Evolutionary conservation across 2,113 vertebrate genomes (phyloP).

Genomic region (Paramormyrops kingsleyae): DNA sequence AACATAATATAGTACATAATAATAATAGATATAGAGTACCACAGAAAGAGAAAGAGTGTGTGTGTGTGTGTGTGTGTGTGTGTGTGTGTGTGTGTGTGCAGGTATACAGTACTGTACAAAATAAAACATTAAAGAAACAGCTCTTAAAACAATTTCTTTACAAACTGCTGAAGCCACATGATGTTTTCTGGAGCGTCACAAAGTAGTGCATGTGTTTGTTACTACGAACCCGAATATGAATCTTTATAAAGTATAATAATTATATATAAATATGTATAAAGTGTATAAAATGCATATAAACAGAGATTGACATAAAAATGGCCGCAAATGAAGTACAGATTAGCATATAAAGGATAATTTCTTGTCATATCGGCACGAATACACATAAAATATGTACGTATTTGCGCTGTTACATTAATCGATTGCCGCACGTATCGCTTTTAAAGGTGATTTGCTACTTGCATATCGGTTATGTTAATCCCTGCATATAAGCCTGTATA

Average conservation of each 20-base stretch:
- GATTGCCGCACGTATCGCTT: too few species aligned
- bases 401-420: too few species aligned
- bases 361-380: too few species aligned
- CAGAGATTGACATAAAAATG: not conserved
- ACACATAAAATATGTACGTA: too few species aligned
- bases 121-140: not conserved
- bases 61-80: not conserved
- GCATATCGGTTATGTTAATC: too few species aligned
- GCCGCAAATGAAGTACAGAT: too few species aligned
- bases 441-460: too few species aligned
- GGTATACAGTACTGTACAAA: not conserved
- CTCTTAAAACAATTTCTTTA: not conserved
- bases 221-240: not conserved
- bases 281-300: not conserved
- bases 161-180: not conserved
- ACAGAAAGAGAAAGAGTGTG: not conserved
- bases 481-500: not conserved
- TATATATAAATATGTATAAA: not conserved
- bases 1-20: not conserved
- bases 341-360: too few species aligned
- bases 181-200: not conserved
- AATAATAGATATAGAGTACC: not conserved
- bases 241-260: not conserved
- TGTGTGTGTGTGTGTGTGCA: not conserved
- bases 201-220: not conserved